These are phyloP conservation scores for Ophiodon elongatus DNA, from an alignment of 2,113 vertebrate species.

Conservation along the genomic window DNA sequence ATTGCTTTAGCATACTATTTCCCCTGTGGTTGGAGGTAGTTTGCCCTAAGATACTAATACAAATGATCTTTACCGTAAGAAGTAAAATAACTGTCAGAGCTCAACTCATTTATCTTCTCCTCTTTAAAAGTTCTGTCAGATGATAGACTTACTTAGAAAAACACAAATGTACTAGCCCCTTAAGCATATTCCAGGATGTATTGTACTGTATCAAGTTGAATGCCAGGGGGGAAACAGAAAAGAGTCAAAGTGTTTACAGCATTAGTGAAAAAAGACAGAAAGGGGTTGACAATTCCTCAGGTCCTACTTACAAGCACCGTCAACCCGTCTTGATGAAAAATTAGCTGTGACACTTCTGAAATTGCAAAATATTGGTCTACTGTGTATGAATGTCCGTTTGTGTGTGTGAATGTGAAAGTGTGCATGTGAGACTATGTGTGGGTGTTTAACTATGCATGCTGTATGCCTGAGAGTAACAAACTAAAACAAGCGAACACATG, in stretches of 20 bases:
- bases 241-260: constrained; percentile 16
- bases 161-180: constrained; percentile 8
- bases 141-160: constrained; percentile 37
- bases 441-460: constrained; percentile 3
- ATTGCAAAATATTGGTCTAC: constrained; percentile 26
- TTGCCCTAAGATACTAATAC: constrained; percentile 13
- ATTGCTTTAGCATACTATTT: background rate
- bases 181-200: constrained; percentile 22
- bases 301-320: constrained; percentile 34
- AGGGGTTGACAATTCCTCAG: background rate
- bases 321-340: constrained; percentile 38
- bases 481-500: constrained; percentile 50
- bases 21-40: background rate
- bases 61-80: background rate
- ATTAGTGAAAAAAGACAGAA: constrained; percentile 5
- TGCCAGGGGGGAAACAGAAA: constrained; percentile 14
- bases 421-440: background rate
- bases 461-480: constrained; percentile 9
- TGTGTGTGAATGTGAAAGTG: background rate
- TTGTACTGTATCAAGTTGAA: constrained; percentile 24
- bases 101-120: constrained; percentile 35
- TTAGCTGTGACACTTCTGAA: constrained; percentile 36
- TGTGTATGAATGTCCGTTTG: constrained; percentile 11
- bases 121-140: constrained; percentile 30
- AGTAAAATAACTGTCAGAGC: constrained; percentile 17